These are phyloP conservation scores for Sesia bembeciformis DNA, from an alignment of 2,888 invertebrate genomes.

Conservation along the genomic window DNA sequence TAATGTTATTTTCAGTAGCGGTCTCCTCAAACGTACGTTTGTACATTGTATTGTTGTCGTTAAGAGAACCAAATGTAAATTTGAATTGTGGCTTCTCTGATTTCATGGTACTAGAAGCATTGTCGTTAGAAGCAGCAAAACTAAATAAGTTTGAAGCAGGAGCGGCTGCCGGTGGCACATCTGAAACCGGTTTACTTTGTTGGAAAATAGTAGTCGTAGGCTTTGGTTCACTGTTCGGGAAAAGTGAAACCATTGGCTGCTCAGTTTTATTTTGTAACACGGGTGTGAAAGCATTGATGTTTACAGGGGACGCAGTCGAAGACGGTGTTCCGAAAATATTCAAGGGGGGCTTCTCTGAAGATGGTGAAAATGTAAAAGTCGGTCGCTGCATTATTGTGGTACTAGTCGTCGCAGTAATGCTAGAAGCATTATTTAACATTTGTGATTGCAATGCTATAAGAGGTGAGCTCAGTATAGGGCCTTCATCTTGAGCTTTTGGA, in stretches of 20 bases:
- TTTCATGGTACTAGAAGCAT: slow-evolving; percentile 12
- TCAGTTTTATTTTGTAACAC: not conserved
- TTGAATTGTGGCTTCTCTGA: slow-evolving; percentile 39
- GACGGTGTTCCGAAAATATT: slow-evolving; percentile 21
- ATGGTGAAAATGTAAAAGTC: slow-evolving; percentile 20
- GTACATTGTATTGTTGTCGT: slow-evolving; percentile 18
- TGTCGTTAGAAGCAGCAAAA: slow-evolving; percentile 36
- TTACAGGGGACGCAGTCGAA: slow-evolving; percentile 6
- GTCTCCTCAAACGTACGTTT: slow-evolving; percentile 18
- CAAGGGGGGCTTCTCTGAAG: slow-evolving; percentile 9
- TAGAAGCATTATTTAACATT: not conserved
- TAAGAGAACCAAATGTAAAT: slow-evolving; percentile 35
- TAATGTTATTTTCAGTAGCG: slow-evolving; percentile 6
- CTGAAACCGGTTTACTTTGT: slow-evolving; percentile 1
- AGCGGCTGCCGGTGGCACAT: slow-evolving; percentile 3
- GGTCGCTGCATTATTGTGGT: slow-evolving; percentile 11
- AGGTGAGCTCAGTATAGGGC: not conserved
- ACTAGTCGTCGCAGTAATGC: slow-evolving; percentile 5
- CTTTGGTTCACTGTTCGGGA: slow-evolving; percentile 13
- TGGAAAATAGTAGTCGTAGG: slow-evolving; percentile 6
- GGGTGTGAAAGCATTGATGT: slow-evolving; percentile 2
- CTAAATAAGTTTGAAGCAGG: slow-evolving; percentile 19
- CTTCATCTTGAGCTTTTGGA: not conserved
- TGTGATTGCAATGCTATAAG: no score
- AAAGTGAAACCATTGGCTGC: slow-evolving; percentile 6